Percentiles rank a stretch among this genome's conserved stretches.
Conservation (phyloP, 2,888 invertebrate species). For the Leptinotarsa haldemani region DNA sequence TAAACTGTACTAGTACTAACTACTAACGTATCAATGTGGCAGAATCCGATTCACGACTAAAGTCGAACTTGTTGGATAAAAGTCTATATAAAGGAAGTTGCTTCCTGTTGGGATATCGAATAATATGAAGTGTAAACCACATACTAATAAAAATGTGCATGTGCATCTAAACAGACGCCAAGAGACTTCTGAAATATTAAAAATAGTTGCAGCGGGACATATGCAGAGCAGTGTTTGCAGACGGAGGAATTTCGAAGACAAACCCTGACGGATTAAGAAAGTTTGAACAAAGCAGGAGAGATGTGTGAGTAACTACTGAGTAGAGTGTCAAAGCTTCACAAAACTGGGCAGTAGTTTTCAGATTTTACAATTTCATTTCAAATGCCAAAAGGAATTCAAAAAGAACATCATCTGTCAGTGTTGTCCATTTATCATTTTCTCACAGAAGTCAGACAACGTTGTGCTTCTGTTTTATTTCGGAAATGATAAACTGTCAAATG, state of each 20-base stretch:
- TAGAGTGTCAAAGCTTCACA: background rate
- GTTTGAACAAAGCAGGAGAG: slow-evolving; percentile 9
- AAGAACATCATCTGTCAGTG: no score
- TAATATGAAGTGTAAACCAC: slow-evolving; percentile 33
- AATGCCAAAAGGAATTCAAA: no score
- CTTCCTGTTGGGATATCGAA: slow-evolving; percentile 53
- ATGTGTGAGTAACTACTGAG: background rate
- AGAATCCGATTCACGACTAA: background rate
- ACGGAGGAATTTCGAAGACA: background rate
- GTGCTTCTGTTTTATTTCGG: no score
- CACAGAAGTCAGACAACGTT: no score
- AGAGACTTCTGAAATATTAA: slow-evolving; percentile 38
- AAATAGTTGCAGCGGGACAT: slow-evolving; percentile 42
- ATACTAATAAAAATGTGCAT: slow-evolving; percentile 43
- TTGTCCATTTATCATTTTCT: no score
- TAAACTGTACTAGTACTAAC: background rate
- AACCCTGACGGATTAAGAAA: background rate
- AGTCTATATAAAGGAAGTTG: slow-evolving; percentile 50
- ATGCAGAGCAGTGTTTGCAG: slow-evolving; percentile 18
- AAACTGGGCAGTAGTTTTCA: no score
- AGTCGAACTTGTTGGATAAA: slow-evolving; percentile 23
- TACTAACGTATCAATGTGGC: background rate
- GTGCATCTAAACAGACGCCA: slow-evolving; percentile 39
- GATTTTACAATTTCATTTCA: no score
- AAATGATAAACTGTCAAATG: no score